phyloP scores from a whole-genome alignment of 2,797 vertebrate species.

The Psittacula derbiana region DNA sequence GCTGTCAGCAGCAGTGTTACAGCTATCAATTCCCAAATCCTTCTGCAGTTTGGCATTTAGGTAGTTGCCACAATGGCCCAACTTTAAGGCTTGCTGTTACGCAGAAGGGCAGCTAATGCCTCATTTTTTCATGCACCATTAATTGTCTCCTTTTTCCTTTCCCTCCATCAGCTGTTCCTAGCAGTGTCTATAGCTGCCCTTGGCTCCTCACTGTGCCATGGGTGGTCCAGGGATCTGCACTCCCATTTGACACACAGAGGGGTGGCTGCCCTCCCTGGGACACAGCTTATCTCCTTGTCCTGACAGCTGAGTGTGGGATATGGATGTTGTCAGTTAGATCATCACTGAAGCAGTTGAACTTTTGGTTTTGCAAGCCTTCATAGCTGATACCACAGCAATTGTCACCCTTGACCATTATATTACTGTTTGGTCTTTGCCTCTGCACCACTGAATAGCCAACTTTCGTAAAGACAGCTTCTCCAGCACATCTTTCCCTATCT shows the following conservation, averaged over 20 bases:
- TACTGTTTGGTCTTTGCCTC: not conserved
- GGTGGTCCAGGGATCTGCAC: not conserved
- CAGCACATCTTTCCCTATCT: not conserved
- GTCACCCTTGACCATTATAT: not conserved
- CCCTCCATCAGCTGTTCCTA: not conserved
- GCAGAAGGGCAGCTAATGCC: not conserved
- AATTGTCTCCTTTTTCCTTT: not conserved
- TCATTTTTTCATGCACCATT: not conserved
- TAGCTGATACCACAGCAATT: not conserved
- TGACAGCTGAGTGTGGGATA: not conserved
- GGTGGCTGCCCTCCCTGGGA: not conserved
- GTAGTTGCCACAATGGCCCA: fast-evolving
- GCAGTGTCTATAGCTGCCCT: not conserved
- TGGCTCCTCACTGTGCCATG: not conserved
- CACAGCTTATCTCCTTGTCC: not conserved
- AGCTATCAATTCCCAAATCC: not conserved
- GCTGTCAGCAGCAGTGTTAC: not conserved
- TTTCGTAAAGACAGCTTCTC: not conserved
- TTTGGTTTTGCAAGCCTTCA: not conserved
- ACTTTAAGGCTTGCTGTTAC: not conserved
- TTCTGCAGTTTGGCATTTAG: not conserved
- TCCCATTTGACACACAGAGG: not conserved
- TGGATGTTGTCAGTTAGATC: not conserved
- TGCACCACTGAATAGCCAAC: not conserved
- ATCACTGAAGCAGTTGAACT: not conserved